Base-by-base conservation (phyloP, 2,113 vertebrate genomes). In the Scomber colias region DNA sequence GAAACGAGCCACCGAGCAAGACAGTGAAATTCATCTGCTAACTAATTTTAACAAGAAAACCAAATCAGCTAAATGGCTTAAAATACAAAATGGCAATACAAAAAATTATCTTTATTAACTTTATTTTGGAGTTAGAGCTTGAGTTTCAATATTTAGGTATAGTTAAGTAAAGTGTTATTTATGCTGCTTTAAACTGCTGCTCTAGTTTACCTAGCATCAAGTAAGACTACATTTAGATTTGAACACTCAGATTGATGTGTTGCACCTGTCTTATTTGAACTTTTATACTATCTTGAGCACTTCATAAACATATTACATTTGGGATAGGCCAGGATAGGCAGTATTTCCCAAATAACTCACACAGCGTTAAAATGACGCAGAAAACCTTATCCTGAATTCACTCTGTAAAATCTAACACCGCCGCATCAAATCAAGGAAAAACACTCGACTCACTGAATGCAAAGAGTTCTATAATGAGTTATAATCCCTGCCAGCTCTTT, bases 401-500 rank as follows among this genome's bases (percentile, higher is more conserved):
- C 11, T 44, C 11, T 4, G 27, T 17, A 70, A 86, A 60, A 30
- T 68, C 64, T 46, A 1, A 51, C 62, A 63, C 49, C 51, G 24
- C 60, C 51, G 24, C 60, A 78, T 77, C 71, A 49, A 66, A 64
- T 49, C 31, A 86, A 69, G 53, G 9, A 70, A 79, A 90, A 82
- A 77, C 81, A 76, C 69, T 84, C 60, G 31, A 62, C 50, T 46
- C 45, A 49, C 10, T 88, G 67, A 87, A 72, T 79, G 66, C 72
- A 88, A 84, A 74, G 56, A 89, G 63, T 88, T 83, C 75, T 84
- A 61, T 65, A 60, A 82, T 27, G 73, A 82, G 85, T 89, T 86
- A 86, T 91, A 93, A 92, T 93, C 89, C 87, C 86, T 79, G 66
- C 79, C 87, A 84, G 73, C 77, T 88, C 80, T 80, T 90, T 92